Conservation (phyloP, 2,797 vertebrate species). For the Silurus aristotelis region DNA sequence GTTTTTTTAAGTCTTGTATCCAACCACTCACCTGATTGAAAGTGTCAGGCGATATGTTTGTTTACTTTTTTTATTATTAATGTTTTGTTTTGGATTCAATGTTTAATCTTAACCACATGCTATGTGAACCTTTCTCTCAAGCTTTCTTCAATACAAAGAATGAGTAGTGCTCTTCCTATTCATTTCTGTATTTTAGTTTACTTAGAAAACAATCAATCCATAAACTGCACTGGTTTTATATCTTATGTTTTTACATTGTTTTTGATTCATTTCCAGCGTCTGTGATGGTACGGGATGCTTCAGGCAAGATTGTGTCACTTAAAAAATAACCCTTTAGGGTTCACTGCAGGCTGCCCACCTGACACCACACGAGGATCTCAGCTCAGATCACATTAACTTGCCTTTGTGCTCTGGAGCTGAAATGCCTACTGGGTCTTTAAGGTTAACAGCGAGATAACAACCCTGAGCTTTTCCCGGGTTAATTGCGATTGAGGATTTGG, state of each 20-base stretch:
- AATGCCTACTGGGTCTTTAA: conserved; percentile 48
- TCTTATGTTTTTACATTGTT: neutral
- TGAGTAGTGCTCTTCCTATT: neutral
- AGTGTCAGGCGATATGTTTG: neutral
- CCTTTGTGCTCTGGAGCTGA: conserved; percentile 49
- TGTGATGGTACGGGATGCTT: neutral
- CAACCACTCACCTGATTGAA: too few relatives aligned
- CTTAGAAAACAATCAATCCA: neutral
- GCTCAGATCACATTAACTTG: conserved; percentile 43
- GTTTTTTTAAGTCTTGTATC: neutral
- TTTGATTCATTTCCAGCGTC: conserved; percentile 40
- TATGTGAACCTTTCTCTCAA: neutral
- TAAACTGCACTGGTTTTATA: neutral
- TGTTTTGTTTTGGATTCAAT: neutral
- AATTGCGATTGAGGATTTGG: conserved; percentile 44
- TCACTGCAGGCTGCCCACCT: conserved; percentile 22
- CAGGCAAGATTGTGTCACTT: conserved; percentile 17
- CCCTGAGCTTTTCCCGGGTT: conserved; percentile 42
- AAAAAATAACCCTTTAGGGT: conserved; percentile 25
- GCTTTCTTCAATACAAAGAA: neutral
- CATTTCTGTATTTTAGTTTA: neutral
- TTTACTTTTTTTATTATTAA: neutral
- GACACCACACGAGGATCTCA: conserved; percentile 39
- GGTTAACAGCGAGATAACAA: conserved; percentile 56
- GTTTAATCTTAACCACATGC: neutral